These are phyloP conservation scores for Neotoxoptera formosana DNA, from an alignment of 1,140 invertebrate genomes.

Conservation along the genomic window DNA sequence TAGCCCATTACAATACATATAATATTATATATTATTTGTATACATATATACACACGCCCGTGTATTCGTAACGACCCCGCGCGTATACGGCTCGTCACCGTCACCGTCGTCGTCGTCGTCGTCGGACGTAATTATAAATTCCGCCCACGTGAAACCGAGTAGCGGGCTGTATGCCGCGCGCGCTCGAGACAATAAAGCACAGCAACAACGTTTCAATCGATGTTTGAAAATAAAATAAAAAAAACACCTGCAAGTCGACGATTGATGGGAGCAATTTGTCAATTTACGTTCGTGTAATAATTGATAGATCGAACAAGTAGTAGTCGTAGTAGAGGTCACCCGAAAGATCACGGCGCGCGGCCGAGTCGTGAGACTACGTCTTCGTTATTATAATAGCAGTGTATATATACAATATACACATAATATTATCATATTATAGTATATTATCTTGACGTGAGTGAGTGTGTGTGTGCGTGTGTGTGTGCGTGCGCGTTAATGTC, in stretches of 20 bases:
- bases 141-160: neutral
- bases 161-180: neutral
- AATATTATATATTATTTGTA: neutral
- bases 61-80: neutral
- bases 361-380: slow-evolving; percentile 19
- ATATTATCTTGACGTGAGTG: neutral
- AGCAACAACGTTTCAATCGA: slow-evolving; percentile 24
- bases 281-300: slow-evolving; percentile 19
- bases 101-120: neutral
- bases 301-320: slow-evolving; percentile 39
- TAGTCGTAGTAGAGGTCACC: slow-evolving; percentile 6
- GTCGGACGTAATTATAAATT: slow-evolving; percentile 28
- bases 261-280: slow-evolving; percentile 39
- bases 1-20: neutral
- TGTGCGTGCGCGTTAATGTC: neutral
- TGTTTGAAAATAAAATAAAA: slow-evolving; percentile 8
- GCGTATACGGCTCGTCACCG: neutral
- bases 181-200: neutral
- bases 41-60: neutral
- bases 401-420: neutral
- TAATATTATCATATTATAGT: slow-evolving; percentile 1
- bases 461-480: too few relatives aligned
- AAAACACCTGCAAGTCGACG: slow-evolving; percentile 40
- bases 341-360: slow-evolving; percentile 29
- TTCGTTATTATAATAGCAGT: slow-evolving; percentile 2